phyloP scores from a whole-genome alignment of 2,113 vertebrate species.

The Pseudolaguvia tuberculata region DNA sequence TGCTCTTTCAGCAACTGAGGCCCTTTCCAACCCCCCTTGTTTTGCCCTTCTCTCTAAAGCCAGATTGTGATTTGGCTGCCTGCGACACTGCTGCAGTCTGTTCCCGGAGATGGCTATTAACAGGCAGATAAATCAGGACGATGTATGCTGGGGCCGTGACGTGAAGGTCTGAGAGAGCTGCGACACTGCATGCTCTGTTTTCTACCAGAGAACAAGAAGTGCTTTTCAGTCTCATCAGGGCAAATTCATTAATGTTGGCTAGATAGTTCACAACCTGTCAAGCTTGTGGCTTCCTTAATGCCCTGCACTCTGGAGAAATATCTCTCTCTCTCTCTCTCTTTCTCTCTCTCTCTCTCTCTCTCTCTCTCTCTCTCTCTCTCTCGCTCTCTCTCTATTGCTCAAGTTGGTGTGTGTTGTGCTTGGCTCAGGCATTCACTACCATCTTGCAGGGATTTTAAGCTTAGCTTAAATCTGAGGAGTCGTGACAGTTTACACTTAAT shows the following conservation, averaged over 20 bases:
- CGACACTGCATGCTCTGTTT: constrained; percentile 31
- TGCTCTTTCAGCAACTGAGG: constrained; percentile 32
- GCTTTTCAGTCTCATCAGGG: constrained; percentile 28
- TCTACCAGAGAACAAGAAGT: constrained; percentile 30
- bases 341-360: no score
- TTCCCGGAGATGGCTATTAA: constrained; percentile 47
- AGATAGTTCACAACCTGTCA: constrained; percentile 9
- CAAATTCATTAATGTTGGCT: constrained; percentile 30
- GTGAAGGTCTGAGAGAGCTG: constrained; percentile 11
- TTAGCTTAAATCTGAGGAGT: not conserved
- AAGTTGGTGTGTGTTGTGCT: not conserved
- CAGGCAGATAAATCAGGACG: constrained; percentile 43
- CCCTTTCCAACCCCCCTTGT: constrained; percentile 6
- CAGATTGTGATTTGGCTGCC: constrained; percentile 46
- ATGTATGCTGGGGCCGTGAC: constrained; percentile 33
- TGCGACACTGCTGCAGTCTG: constrained; percentile 46
- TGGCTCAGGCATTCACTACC: not conserved
- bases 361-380: not conserved
- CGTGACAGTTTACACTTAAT: not conserved
- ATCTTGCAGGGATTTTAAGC: not conserved
- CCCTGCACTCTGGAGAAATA: not conserved
- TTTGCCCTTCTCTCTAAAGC: constrained; percentile 32
- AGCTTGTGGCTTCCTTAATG: not conserved
- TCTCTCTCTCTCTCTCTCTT: not conserved
- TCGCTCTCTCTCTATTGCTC: no score